Evolutionary conservation across 2,888 invertebrate genomes (phyloP).

Genomic region (Acronicta aceris): DNA sequence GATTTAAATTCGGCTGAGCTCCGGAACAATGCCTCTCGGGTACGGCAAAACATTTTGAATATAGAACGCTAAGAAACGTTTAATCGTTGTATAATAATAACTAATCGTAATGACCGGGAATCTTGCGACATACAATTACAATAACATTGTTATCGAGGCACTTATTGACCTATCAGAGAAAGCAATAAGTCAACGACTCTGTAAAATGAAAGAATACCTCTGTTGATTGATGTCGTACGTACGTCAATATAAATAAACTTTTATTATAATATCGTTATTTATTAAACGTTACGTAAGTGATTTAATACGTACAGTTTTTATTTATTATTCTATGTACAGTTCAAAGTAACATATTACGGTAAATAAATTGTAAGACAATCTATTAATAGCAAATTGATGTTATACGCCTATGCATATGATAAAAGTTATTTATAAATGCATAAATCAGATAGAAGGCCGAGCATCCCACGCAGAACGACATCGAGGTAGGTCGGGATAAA

Average conservation of each 20-base stretch:
- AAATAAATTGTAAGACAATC: constrained; percentile 43
- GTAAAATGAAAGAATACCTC: constrained; percentile 74
- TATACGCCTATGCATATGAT: constrained; percentile 67
- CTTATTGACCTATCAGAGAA: constrained; percentile 75
- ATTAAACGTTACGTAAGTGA: constrained; percentile 63
- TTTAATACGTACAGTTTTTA: constrained; percentile 41
- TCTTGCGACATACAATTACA: constrained; percentile 67
- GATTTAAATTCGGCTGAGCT: constrained; percentile 71
- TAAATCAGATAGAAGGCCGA: constrained; percentile 79
- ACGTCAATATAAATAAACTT: constrained; percentile 61
- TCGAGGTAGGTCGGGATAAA: constrained; percentile 84
- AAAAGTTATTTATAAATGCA: constrained; percentile 81
- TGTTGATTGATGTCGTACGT: constrained; percentile 65
- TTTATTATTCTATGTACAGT: constrained; percentile 27
- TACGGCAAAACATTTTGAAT: constrained; percentile 63
- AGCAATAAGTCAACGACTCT: constrained; percentile 82
- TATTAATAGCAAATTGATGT: constrained; percentile 69
- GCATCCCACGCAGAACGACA: constrained; percentile 72
- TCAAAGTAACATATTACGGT: constrained; percentile 30
- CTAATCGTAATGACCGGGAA: constrained; percentile 60
- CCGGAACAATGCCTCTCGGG: constrained; percentile 66
- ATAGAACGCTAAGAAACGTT: constrained; percentile 61
- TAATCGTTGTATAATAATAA: constrained; percentile 60
- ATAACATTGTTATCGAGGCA: constrained; percentile 80
- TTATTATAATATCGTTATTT: constrained; percentile 60